These are phyloP conservation scores for Hipposideros armiger DNA, from an alignment of 2,113 vertebrate species.

Conservation along the genomic window DNA sequence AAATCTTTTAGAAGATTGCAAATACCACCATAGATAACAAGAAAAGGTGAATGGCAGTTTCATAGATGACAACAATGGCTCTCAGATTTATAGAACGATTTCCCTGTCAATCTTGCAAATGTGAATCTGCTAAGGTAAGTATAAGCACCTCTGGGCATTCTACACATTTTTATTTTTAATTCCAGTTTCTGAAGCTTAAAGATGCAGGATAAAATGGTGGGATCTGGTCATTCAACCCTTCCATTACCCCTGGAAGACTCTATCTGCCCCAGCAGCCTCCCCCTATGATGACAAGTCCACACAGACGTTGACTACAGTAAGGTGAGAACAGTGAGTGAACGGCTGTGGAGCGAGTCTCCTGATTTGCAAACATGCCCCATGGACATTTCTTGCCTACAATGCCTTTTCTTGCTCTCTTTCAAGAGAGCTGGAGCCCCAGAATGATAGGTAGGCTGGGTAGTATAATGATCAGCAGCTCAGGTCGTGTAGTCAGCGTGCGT, in stretches of 20 bases:
- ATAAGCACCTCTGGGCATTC: rapidly evolving
- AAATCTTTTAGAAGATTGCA: not conserved
- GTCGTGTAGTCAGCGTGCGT: rapidly evolving
- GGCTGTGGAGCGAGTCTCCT: no score
- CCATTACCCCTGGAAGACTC: rapidly evolving
- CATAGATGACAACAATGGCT: rapidly evolving
- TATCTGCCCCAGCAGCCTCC: not conserved
- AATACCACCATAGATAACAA: not conserved
- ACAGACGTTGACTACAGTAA: rapidly evolving
- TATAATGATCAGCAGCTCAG: rapidly evolving
- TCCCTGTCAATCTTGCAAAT: rapidly evolving
- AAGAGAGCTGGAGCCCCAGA: rapidly evolving
- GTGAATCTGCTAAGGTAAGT: not conserved
- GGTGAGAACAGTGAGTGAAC: rapidly evolving
- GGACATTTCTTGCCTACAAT: rapidly evolving
- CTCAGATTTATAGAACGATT: no score
- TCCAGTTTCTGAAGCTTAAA: not conserved
- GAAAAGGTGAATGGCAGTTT: not conserved
- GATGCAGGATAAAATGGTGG: not conserved
- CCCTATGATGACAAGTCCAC: rapidly evolving
- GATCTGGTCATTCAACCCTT: not conserved
- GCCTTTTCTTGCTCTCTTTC: not conserved
- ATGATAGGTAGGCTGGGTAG: rapidly evolving
- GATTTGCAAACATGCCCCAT: rapidly evolving
- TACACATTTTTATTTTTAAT: not conserved